phyloP scores from a whole-genome alignment of 2,888 invertebrate species.

The Acronicta aceris region DNA sequence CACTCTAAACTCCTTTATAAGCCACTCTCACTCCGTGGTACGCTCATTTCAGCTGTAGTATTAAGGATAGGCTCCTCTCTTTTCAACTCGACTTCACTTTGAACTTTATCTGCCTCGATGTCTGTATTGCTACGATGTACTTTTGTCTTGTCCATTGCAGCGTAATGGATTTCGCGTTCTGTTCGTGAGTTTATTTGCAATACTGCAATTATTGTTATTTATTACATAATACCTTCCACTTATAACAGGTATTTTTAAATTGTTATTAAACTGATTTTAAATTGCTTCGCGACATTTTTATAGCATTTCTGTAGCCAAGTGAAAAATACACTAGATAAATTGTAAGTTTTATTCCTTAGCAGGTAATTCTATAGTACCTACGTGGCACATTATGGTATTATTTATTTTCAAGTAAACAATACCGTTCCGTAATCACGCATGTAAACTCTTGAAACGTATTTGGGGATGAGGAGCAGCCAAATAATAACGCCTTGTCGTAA shows the following conservation, averaged over 20 bases:
- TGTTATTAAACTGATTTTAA: too few species aligned
- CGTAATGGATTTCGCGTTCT: constrained; percentile 26
- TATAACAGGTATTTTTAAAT: too few species aligned
- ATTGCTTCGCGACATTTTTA: too few species aligned
- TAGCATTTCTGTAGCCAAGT: too few species aligned
- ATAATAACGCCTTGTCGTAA: too few species aligned
- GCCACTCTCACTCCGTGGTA: constrained; percentile 63
- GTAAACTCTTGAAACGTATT: constrained; percentile 24
- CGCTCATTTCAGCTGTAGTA: constrained; percentile 54
- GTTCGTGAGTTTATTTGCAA: constrained; percentile 21
- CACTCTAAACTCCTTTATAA: constrained; percentile 73
- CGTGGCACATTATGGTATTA: not conserved
- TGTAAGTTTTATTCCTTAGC: not conserved
- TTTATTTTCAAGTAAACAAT: constrained; percentile 21
- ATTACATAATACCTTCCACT: too few species aligned
- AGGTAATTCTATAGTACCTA: too few species aligned
- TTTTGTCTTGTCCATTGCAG: constrained; percentile 46
- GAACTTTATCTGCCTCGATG: constrained; percentile 57
- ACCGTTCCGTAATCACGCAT: not conserved
- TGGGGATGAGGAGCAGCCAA: too few species aligned
- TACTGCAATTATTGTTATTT: constrained; percentile 11
- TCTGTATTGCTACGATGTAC: constrained; percentile 52
- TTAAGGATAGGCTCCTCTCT: constrained; percentile 52
- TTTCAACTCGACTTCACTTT: constrained; percentile 53
- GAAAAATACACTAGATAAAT: too few species aligned